Evolutionary conservation across 2,888 invertebrate species (phyloP), one percentile per base, ranked within the genome.

Genomic region (Pterostichus niger): DNA sequence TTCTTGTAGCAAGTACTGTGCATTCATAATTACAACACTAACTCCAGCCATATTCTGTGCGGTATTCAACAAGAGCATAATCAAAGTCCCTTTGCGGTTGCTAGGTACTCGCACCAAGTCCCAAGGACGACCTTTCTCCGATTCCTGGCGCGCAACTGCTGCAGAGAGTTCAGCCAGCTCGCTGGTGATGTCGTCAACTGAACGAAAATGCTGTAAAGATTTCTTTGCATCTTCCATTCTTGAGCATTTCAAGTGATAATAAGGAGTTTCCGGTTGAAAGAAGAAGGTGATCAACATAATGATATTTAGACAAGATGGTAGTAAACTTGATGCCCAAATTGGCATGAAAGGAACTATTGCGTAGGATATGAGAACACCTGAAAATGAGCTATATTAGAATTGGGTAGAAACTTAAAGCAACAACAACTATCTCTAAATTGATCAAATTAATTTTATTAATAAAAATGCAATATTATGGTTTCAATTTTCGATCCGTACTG

Each of bases 201-300:
- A 6, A 15, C 52, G 24, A n/a, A 54, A 24, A 61, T 54, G 11
- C 59, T 61, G 59, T 44, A 89, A 73, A 4, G 89, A 86, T 85
- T 86, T 87, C 83, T 85, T 85, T 0, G 89, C 89, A 64, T 86
- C 84, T 5, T 88, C 88, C 24, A 84, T 84, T 71, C 88, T 86
- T 10, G 87, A 87, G 78, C 87, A 87, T 33, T 87, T 85, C 0
- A 90, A 84, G 0, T 88, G 84, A 80, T 87, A 90, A 84, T 90
- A 90, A 0, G 90, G 90, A 1, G 88, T 89, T 84, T 90, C 90
- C 2, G 90, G 90, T 88, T 90, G 88, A 84, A 89, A 89, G 0
- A 87, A 86, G 83, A 89, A 89, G 0, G 88, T 86, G 6, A 86
- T 79, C 5, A 89, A 84, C 85, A 89, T 89, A 0, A 86, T 83